A percentile compares a stretch with the other conserved stretches of the same genome.
Evolutionary conservation across 1,140 invertebrate genomes (phyloP).

Genomic region (Drosophila saltans): DNA sequence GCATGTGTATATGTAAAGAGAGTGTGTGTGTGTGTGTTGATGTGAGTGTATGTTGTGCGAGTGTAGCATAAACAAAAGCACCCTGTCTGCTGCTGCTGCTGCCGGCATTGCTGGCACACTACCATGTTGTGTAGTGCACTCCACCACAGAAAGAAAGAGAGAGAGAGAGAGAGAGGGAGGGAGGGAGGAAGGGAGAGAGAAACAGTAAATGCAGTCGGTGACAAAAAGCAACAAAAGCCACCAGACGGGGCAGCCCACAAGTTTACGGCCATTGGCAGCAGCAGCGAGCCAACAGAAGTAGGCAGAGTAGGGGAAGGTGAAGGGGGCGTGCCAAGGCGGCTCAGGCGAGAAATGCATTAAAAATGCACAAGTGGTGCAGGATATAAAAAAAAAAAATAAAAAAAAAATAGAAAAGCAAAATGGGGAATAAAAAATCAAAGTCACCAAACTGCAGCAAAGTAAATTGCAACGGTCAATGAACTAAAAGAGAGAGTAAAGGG

Average conservation of each 20-base stretch:
- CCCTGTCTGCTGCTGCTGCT: conserved; percentile 26
- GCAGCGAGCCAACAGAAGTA: background rate
- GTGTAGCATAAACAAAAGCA: conserved; percentile 53
- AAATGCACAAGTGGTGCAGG: conserved; percentile 68
- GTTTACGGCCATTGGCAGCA: conserved; percentile 66
- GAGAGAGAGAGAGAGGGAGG: too few species aligned
- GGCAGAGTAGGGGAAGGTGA: background rate
- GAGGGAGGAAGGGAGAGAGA: background rate
- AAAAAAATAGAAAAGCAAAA: conserved; percentile 18
- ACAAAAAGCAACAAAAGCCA: conserved; percentile 31
- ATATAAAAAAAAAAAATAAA: conserved; percentile 34
- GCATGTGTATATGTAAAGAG: conserved; percentile 19
- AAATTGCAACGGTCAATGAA: conserved; percentile 67
- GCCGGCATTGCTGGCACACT: conserved; percentile 19
- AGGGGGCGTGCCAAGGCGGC: background rate
- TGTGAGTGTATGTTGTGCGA: background rate
- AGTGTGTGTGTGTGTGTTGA: conserved; percentile 19
- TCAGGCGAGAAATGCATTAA: conserved; percentile 58
- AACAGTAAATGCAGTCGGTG: conserved; percentile 39
- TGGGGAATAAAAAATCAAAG: conserved; percentile 58
- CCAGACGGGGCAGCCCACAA: conserved; percentile 35
- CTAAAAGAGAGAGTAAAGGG: conserved; percentile 7
- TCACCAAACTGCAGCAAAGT: conserved; percentile 59
- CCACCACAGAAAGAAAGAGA: conserved; percentile 42
- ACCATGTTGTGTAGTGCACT: conserved; percentile 62